Evolutionary conservation across 2,113 vertebrate species (phyloP).

Genomic region (Paracanthobrama guichenoti): DNA sequence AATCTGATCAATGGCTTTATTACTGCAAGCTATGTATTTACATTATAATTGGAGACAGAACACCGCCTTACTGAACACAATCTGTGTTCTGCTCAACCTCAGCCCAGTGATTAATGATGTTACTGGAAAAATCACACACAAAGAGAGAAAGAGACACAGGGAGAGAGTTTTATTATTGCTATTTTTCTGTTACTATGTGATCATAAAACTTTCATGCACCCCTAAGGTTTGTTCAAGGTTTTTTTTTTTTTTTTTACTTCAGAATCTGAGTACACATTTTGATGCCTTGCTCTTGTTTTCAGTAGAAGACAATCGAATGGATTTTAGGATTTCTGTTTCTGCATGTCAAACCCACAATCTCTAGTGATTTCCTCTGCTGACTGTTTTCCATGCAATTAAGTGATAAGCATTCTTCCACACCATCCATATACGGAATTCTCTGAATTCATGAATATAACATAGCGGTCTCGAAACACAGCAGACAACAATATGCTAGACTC

Average conservation of each 20-base stretch:
- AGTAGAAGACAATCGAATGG: constrained; percentile 35
- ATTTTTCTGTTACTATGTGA: constrained; percentile 31
- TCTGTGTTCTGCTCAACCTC: constrained; percentile 44
- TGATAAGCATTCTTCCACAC: constrained; percentile 67
- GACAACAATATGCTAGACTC: constrained; percentile 40
- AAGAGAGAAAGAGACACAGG: constrained; percentile 1
- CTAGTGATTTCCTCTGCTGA: constrained; percentile 61
- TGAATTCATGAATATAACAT: constrained; percentile 57
- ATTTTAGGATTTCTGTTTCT: constrained; percentile 53
- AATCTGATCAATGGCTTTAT: constrained; percentile 64
- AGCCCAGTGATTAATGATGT: constrained; percentile 59
- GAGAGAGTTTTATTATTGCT: constrained; percentile 21
- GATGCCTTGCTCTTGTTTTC: constrained; percentile 54
- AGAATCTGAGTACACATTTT: constrained; percentile 44
- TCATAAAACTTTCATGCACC: constrained; percentile 50
- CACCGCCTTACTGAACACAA: constrained; percentile 43
- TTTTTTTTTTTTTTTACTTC: constrained; percentile 12
- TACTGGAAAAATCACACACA: constrained; percentile 39
- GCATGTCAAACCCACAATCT: constrained; percentile 57
- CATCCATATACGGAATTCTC: constrained; percentile 61
- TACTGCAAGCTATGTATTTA: constrained; percentile 57
- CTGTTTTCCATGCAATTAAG: constrained; percentile 73
- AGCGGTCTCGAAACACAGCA: constrained; percentile 47
- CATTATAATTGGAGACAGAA: constrained; percentile 61
- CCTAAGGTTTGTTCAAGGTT: constrained; percentile 37